Conservation (phyloP, 2,113 vertebrate species). For the Leptobrachium ailaonicum region DNA sequence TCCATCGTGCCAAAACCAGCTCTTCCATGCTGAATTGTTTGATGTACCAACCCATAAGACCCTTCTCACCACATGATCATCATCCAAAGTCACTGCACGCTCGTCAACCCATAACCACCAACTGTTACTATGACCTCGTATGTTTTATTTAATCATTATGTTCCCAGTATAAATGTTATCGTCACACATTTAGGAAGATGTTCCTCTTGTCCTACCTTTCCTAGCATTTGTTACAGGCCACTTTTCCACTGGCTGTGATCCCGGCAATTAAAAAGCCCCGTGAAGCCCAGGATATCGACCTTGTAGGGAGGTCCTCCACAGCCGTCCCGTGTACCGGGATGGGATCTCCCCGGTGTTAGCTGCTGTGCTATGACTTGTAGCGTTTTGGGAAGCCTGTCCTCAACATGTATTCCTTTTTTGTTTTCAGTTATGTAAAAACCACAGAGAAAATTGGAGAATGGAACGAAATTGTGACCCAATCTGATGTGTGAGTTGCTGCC, state of each 20-base stretch:
- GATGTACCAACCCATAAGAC: too few species aligned
- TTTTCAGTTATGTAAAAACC: slow-evolving; percentile 86
- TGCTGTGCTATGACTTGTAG: background rate
- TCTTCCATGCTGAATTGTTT: too few species aligned
- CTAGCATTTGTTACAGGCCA: too few species aligned
- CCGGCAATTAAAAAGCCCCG: too few species aligned
- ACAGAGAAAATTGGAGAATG: slow-evolving; percentile 83
- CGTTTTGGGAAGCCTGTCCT: background rate
- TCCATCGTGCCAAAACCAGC: background rate
- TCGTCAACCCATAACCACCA: too few species aligned
- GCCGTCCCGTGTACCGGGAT: too few species aligned
- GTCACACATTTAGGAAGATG: background rate
- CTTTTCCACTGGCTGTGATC: too few species aligned
- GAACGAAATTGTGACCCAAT: slow-evolving; percentile 73
- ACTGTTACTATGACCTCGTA: too few species aligned
- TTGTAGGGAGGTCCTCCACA: too few species aligned
- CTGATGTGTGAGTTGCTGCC: slow-evolving; percentile 81
- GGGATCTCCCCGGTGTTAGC: background rate
- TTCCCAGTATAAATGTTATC: background rate
- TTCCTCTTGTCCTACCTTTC: background rate
- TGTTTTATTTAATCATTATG: background rate
- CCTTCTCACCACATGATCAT: too few species aligned
- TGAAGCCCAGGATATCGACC: too few species aligned
- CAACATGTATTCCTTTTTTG: slow-evolving; percentile 51
- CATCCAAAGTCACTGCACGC: too few species aligned